Percentiles rank a stretch among this genome's conserved stretches.
phyloP scores from a whole-genome alignment of 2,888 invertebrate species.

The Chrysodeixis includens region DNA sequence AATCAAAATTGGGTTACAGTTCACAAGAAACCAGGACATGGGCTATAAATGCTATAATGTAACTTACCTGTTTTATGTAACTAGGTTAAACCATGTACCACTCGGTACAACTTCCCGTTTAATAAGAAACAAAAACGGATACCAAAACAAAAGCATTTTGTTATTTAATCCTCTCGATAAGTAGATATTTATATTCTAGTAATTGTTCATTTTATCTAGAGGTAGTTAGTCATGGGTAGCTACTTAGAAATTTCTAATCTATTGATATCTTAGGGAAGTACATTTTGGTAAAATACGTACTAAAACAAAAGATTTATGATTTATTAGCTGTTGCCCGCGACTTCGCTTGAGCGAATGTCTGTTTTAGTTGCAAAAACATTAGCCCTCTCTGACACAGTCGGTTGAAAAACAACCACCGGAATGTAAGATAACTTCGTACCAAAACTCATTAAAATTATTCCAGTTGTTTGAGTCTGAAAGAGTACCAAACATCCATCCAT shows the following conservation, averaged over 20 bases:
- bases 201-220: no score
- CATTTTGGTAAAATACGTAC: background rate
- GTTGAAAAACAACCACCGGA: no score
- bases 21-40: background rate
- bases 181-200: background rate
- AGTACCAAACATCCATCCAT: no score
- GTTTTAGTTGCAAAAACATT: no score
- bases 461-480: no score
- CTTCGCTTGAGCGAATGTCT: no score
- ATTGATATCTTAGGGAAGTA: background rate
- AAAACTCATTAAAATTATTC: no score
- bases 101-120: background rate
- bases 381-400: no score
- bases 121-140: background rate
- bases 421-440: no score
- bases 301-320: background rate
- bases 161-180: background rate
- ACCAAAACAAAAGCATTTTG: background rate
- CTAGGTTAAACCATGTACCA: conserved; percentile 1
- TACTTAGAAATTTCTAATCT: background rate
- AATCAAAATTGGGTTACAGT: background rate
- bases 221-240: background rate
- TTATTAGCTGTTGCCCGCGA: background rate
- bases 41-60: background rate
- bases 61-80: background rate